Evolutionary conservation across 2,113 vertebrate genomes (phyloP).

Genomic region (Pseudois nayaur): DNA sequence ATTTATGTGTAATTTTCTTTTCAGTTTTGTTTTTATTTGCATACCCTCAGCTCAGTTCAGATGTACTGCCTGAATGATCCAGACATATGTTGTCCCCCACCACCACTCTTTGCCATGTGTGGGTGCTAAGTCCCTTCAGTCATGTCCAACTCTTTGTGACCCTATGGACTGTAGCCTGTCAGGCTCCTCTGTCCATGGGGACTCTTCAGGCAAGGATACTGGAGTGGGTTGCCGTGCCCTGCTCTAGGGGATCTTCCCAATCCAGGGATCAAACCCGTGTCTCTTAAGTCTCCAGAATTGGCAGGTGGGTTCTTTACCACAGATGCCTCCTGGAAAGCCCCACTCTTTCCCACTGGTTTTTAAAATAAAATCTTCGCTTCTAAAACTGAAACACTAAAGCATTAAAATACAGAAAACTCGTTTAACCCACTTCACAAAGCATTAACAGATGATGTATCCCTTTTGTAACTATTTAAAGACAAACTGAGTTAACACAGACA

Average conservation of each 20-base stretch:
- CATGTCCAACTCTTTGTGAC: background rate
- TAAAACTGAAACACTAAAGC: slow-evolving; percentile 79
- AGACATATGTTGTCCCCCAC: slow-evolving; percentile 47
- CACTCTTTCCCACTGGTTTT: slow-evolving; percentile 70
- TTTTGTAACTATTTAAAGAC: slow-evolving; percentile 70
- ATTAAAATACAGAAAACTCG: slow-evolving; percentile 84
- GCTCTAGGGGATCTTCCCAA: background rate
- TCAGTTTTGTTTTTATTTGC: slow-evolving; percentile 71
- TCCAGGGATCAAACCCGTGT: background rate
- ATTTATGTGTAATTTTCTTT: background rate
- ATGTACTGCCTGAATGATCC: slow-evolving; percentile 73
- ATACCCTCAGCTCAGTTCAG: slow-evolving; percentile 78
- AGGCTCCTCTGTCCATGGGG: background rate
- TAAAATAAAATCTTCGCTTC: slow-evolving; percentile 80
- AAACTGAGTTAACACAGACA: slow-evolving; percentile 54
- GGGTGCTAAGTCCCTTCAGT: background rate
- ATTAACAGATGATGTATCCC: slow-evolving; percentile 71
- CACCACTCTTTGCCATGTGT: background rate
- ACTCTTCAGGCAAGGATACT: background rate
- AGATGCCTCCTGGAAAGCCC: background rate
- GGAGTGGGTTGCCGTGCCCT: background rate
- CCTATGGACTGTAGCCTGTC: background rate
- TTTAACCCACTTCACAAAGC: slow-evolving; percentile 84
- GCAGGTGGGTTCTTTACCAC: background rate
- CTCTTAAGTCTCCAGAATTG: background rate